phyloP scores from a whole-genome alignment of 2,797 vertebrate species.

The Phoxinus dragarum region DNA sequence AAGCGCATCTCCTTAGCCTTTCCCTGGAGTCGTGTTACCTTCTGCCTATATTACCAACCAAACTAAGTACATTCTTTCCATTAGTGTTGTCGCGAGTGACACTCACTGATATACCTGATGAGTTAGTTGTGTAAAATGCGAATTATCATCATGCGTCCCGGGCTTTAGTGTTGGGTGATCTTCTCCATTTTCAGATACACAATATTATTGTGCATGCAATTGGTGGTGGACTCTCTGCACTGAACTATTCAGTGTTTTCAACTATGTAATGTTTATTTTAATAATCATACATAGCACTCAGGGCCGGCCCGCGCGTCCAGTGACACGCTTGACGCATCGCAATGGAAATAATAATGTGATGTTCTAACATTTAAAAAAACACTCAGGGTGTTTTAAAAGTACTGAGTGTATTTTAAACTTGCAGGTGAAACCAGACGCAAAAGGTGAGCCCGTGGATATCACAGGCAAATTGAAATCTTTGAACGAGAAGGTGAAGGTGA shows the following conservation, averaged over 20 bases:
- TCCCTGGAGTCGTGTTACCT: too few relatives aligned
- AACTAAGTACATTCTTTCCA: too few relatives aligned
- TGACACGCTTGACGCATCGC: fast-evolving
- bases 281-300: neutral
- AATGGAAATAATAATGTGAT: neutral
- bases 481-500: neutral
- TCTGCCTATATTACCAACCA: too few relatives aligned
- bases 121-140: too few relatives aligned
- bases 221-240: neutral
- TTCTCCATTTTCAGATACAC: neutral
- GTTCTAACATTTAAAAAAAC: neutral
- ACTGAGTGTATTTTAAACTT: neutral
- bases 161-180: neutral
- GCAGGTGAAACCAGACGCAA: neutral
- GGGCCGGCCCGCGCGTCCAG: fast-evolving
- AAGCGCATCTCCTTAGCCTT: too few relatives aligned
- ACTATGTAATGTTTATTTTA: neutral
- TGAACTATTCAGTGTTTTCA: neutral
- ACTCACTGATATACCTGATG: too few relatives aligned
- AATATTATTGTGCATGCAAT: neutral
- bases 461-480: neutral
- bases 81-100: too few relatives aligned
- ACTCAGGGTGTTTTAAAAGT: neutral
- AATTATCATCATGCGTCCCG: too few relatives aligned
- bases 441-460: neutral